phyloP scores from a whole-genome alignment of 2,113 vertebrate genomes.

The Carollia perspicillata region DNA sequence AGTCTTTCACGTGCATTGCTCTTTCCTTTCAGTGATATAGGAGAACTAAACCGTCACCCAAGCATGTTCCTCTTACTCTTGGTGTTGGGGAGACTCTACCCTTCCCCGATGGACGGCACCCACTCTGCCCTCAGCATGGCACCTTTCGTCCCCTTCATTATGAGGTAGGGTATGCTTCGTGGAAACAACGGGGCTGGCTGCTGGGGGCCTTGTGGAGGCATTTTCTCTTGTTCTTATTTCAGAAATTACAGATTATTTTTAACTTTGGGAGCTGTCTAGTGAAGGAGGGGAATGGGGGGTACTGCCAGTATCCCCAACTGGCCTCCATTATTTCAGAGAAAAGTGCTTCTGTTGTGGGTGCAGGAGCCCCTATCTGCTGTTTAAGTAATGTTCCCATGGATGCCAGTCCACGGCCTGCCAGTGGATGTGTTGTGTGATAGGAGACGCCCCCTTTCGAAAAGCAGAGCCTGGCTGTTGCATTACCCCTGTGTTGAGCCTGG shows the following conservation, averaged over 20 bases:
- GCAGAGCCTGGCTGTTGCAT: neutral
- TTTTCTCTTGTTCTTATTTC: conserved; percentile 25
- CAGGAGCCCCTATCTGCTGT: neutral
- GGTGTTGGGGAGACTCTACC: conserved; percentile 93
- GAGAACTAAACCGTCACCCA: conserved; percentile 88
- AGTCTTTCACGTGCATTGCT: neutral
- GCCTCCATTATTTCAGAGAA: neutral
- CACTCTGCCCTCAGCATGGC: conserved; percentile 89
- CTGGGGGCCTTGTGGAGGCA: neutral
- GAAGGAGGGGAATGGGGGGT: neutral
- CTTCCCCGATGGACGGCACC: conserved; percentile 95
- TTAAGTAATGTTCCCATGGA: neutral
- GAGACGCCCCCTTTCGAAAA: neutral
- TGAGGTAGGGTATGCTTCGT: conserved; percentile 84
- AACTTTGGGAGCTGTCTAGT: neutral
- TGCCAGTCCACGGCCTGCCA: neutral
- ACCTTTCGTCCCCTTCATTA: conserved; percentile 91
- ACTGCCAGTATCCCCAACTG: neutral
- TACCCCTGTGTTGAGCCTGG: neutral
- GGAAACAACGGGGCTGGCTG: neutral
- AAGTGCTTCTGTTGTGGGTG: neutral
- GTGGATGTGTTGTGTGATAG: neutral
- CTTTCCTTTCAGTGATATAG: conserved; percentile 69
- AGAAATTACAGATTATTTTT: neutral
- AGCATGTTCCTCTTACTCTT: conserved; percentile 93